phyloP scores from a whole-genome alignment of 2,797 vertebrate genomes.

The Epinephelus coioides region DNA sequence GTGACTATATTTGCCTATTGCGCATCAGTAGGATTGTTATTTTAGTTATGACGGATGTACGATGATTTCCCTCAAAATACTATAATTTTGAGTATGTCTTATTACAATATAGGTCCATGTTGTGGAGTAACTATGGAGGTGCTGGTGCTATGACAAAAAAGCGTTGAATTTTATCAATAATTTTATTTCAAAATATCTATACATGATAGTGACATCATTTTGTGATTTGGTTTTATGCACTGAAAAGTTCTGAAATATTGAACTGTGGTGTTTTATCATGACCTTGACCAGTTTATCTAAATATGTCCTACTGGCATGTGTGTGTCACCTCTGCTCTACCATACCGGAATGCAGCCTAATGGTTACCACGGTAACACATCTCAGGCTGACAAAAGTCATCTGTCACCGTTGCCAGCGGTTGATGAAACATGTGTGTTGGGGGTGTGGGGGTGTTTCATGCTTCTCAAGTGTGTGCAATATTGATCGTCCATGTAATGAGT shows the following conservation, averaged over 20 bases:
- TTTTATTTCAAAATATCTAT: neutral
- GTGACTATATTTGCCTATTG: too few species aligned
- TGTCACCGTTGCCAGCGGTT: slow-evolving; percentile 69
- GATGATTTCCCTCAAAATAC: too few species aligned
- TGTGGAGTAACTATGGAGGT: neutral
- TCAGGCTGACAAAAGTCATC: slow-evolving; percentile 83
- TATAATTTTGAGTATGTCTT: neutral
- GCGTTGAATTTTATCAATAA: neutral
- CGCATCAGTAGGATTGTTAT: too few species aligned
- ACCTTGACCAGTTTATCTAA: slow-evolving; percentile 64
- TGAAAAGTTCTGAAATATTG: slow-evolving; percentile 39
- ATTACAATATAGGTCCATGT: neutral
- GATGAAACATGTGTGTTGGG: slow-evolving; percentile 62
- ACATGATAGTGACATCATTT: neutral
- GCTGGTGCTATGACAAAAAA: neutral
- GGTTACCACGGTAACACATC: slow-evolving; percentile 82
- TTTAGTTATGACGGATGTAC: too few species aligned
- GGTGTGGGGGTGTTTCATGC: slow-evolving; percentile 45
- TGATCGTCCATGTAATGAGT: slow-evolving; percentile 86
- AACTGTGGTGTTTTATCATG: slow-evolving; percentile 48
- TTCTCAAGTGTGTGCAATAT: slow-evolving; percentile 81
- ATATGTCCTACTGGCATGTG: slow-evolving; percentile 29
- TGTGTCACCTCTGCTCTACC: slow-evolving; percentile 50
- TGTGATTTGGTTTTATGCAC: neutral
- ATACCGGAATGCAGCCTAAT: slow-evolving; percentile 73